Base-by-base conservation (phyloP, 1,140 invertebrate species). In the Drosophila repletoides region DNA sequence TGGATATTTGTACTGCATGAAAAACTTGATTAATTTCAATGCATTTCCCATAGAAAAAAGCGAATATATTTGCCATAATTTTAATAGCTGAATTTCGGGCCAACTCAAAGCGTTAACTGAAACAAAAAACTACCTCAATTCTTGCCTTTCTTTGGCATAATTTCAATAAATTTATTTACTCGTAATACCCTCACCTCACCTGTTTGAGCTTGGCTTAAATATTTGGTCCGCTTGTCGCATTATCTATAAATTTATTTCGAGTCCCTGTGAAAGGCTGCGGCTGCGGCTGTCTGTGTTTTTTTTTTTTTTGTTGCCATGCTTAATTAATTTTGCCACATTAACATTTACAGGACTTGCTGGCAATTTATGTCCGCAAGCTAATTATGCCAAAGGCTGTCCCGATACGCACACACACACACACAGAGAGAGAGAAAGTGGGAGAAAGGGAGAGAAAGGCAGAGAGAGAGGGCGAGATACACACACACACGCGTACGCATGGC, bases 301-400 rank as follows among this genome's bases (percentile, higher is more conserved):
- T 51, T 15, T 31, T 21, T 51, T 21, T 61, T 28, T 53, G 38
- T 26, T n/a, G 45, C 33, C 26, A 67, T 46, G 56, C 58, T 68
- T 72, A 72, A 69, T 72, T 72, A 69, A 72, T 72, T 72, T 68
- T 55, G 69, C 34, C 69, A 67, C 68, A 59, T 67, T 72, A 72
- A 72, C 56, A 72, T 72, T 72, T 63, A 63, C 58, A 56, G 34
- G 49, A 49, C 69, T 63, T 51, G 64, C 64, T 63, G 65, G 64
- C 51, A 69, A 72, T 72, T 72, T 67, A 69, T 64, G 69, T 51
- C 69, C 65, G 52, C 59, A 55, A 61, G 69, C 69, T 72, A 69
- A 72, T 72, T 72, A 69, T 63, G 59, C 58, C 65, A 63, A 68
- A 45, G 65, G 65, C 58, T 52, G 38, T 26, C 28, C 52, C 61